These are phyloP conservation scores for Lutraria lutraria DNA, from an alignment of 2,888 invertebrate genomes.

Conservation along the genomic window DNA sequence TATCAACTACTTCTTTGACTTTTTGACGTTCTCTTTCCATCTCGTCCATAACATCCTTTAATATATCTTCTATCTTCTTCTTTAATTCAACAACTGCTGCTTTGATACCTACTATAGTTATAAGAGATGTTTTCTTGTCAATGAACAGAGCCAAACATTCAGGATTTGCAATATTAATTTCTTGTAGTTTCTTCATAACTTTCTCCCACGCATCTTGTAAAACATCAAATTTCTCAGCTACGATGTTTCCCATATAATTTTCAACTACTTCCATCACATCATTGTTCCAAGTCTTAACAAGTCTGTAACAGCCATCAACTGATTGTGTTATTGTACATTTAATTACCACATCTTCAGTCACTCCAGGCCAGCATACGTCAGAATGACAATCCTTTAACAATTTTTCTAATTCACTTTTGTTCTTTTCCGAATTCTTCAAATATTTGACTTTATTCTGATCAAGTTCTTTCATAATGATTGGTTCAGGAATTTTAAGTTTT, in stretches of 20 bases:
- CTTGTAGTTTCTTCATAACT: conserved; percentile 17
- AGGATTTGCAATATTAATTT: conserved; percentile 22
- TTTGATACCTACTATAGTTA: conserved; percentile 24
- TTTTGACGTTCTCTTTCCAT: conserved; percentile 40
- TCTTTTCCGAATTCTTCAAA: conserved; percentile 6
- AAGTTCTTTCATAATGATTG: conserved; percentile 11
- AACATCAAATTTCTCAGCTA: not conserved
- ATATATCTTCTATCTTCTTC: not conserved
- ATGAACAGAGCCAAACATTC: conserved; percentile 23
- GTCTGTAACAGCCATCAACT: conserved; percentile 18
- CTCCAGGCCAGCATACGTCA: conserved; percentile 18
- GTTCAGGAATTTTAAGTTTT: conserved; percentile 20
- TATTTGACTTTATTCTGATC: conserved; percentile 32
- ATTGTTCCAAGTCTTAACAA: conserved; percentile 22
- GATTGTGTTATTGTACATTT: conserved; percentile 30
- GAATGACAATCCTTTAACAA: conserved; percentile 15
- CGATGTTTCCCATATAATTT: conserved; percentile 18
- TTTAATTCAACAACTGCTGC: not conserved
- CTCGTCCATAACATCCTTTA: conserved; percentile 20
- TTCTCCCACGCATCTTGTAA: conserved; percentile 25
- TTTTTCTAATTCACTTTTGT: not conserved
- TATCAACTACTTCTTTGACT: conserved; percentile 41
- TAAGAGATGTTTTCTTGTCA: not conserved
- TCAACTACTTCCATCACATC: not conserved
- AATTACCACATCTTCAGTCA: not conserved